A percentile compares a stretch with the other conserved stretches of the same genome.
Conservation (phyloP, 2,113 vertebrate species). For the Sprattus sprattus region DNA sequence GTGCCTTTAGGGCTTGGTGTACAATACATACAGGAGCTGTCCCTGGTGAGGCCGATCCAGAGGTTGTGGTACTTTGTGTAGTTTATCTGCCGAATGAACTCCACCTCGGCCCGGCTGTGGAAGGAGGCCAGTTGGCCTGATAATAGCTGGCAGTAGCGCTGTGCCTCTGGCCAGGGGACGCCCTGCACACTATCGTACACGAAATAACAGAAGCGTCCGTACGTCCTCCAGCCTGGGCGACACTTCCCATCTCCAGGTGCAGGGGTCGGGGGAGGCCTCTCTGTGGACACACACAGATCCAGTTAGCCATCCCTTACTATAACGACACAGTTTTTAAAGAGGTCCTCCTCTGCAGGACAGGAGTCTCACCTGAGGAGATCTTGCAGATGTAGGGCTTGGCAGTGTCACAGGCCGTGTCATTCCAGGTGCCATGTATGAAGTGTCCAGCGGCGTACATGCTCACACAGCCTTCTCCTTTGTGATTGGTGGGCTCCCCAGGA, state of each 20-base stretch:
- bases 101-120: conserved; percentile 70
- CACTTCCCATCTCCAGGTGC: conserved; percentile 66
- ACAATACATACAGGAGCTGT: conserved; percentile 65
- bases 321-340: background rate
- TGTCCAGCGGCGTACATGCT: conserved; percentile 55
- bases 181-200: conserved; percentile 56
- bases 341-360: background rate
- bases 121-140: conserved; percentile 62
- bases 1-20: background rate
- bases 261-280: conserved; percentile 62
- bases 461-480: conserved; percentile 69
- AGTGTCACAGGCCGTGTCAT: conserved; percentile 68
- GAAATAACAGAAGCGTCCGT: conserved; percentile 66
- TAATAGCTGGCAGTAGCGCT: conserved; percentile 55
- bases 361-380: conserved; percentile 63
- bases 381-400: conserved; percentile 73
- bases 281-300: conserved; percentile 47
- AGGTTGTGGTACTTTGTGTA: conserved; percentile 64
- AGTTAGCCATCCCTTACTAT: background rate
- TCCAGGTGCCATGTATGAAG: conserved; percentile 73
- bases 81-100: conserved; percentile 67
- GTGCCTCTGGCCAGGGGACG: conserved; percentile 66
- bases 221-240: conserved; percentile 33
- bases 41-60: conserved; percentile 74
- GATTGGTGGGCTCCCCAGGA: conserved; percentile 70